Percentiles rank a stretch among this genome's conserved stretches.
Conservation (phyloP, 2,113 vertebrate species). For the Centropristis striata region DNA sequence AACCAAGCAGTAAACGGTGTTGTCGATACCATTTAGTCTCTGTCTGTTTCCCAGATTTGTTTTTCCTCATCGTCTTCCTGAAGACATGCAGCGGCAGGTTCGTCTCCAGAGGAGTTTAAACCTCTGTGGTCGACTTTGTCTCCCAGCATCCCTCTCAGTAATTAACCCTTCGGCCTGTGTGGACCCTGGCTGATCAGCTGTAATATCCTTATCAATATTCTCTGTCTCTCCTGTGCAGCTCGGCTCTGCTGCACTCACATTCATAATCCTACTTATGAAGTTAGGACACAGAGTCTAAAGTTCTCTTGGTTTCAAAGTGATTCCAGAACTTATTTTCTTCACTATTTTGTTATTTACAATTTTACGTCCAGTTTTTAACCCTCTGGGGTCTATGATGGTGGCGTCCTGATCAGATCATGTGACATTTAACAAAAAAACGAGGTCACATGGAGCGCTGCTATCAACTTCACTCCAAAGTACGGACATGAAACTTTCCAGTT, state of each 20-base stretch:
- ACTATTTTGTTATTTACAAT: background rate
- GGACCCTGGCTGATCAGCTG: conserved; percentile 51
- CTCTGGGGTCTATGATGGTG: too few relatives aligned
- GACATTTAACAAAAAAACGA: too few relatives aligned
- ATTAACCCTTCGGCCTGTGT: conserved; percentile 64
- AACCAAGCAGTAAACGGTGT: conserved; percentile 10
- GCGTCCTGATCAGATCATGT: too few relatives aligned
- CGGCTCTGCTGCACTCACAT: conserved; percentile 32
- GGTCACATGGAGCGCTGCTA: too few relatives aligned
- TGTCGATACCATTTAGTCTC: conserved; percentile 28
- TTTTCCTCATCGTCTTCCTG: conserved; percentile 39
- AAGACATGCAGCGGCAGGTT: conserved; percentile 20
- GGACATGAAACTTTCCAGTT: too few relatives aligned
- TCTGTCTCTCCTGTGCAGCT: conserved; percentile 34
- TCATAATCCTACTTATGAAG: conserved; percentile 30
- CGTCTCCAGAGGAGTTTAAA: conserved; percentile 40
- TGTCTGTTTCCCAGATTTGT: conserved; percentile 31
- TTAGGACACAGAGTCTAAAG: conserved; percentile 26
- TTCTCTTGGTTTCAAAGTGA: conserved; percentile 33
- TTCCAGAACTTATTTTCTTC: background rate
- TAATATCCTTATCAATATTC: conserved; percentile 78
- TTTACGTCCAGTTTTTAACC: too few relatives aligned
- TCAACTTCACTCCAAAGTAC: too few relatives aligned
- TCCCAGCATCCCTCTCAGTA: conserved; percentile 68
- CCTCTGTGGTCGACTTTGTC: conserved; percentile 34